phyloP scores from a whole-genome alignment of 2,888 invertebrate species.

The Agriopis leucophaearia region DNA sequence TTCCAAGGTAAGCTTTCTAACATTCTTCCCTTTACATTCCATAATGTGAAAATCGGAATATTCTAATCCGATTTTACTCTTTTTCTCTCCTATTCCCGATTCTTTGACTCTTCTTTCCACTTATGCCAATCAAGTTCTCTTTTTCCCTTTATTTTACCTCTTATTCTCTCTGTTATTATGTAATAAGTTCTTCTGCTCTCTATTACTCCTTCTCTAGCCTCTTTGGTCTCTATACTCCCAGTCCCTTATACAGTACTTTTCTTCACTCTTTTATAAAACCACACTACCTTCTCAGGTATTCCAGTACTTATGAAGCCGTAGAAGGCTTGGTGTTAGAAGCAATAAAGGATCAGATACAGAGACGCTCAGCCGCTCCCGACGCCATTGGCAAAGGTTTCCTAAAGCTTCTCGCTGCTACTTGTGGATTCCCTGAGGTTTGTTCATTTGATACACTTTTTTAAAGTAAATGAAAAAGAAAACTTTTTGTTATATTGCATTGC shows the following conservation, averaged over 20 bases:
- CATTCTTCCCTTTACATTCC: neutral
- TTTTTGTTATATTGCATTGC: no score
- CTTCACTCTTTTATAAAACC: neutral
- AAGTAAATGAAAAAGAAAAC: no score
- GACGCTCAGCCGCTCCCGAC: constrained; percentile 92
- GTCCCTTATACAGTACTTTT: no score
- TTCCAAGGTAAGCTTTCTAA: constrained; percentile 69
- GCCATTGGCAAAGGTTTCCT: constrained; percentile 96
- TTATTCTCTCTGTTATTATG: neutral
- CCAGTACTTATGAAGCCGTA: constrained; percentile 87
- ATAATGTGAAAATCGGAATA: neutral
- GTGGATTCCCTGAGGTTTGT: constrained; percentile 92
- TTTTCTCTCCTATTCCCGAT: no score
- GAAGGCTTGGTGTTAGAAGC: constrained; percentile 94
- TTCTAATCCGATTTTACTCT: no score
- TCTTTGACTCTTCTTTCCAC: no score
- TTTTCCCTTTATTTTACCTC: no score
- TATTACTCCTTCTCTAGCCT: no score
- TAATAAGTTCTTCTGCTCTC: no score
- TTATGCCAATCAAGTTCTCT: no score
- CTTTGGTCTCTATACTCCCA: no score
- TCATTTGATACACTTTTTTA: neutral
- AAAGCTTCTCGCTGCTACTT: constrained; percentile 93
- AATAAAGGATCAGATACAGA: constrained; percentile 94
- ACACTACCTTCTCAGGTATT: constrained; percentile 62